A percentile compares a stretch with the other conserved stretches of the same genome.
Conservation (phyloP, 2,888 invertebrate genomes). For the Drosophila lacicola region DNA sequence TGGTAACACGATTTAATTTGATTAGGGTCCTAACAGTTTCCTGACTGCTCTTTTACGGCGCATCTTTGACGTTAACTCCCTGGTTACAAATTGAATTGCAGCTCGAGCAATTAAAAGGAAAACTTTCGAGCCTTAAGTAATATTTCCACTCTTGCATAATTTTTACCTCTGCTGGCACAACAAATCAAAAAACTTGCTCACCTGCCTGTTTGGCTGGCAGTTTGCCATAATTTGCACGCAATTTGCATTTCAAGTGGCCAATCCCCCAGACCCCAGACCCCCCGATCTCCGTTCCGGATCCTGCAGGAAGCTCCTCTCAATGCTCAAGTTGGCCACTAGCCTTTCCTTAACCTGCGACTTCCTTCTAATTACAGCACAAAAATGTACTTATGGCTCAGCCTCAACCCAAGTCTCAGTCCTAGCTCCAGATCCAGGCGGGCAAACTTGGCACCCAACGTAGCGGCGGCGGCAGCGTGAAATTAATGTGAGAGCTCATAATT, state of each 20-base stretch:
- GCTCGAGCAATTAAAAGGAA: slow-evolving; percentile 65
- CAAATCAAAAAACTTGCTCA: slow-evolving; percentile 62
- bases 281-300: slow-evolving; percentile 7
- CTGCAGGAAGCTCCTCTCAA: slow-evolving; percentile 17
- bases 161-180: slow-evolving; percentile 31
- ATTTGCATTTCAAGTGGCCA: slow-evolving; percentile 90
- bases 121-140: slow-evolving; percentile 60
- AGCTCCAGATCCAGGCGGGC: slow-evolving; percentile 25
- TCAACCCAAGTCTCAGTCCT: slow-evolving; percentile 17
- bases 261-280: slow-evolving; percentile 40
- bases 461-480: slow-evolving; percentile 61
- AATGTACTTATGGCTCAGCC: slow-evolving; percentile 61
- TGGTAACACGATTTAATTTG: not conserved
- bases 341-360: slow-evolving; percentile 45
- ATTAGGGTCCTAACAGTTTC: not conserved
- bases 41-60: not conserved
- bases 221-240: slow-evolving; percentile 86
- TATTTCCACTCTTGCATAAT: slow-evolving; percentile 56
- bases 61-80: slow-evolving; percentile 1
- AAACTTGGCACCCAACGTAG: slow-evolving; percentile 55
- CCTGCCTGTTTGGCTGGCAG: slow-evolving; percentile 68
- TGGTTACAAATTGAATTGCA: slow-evolving; percentile 64
- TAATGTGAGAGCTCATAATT: slow-evolving; percentile 77
- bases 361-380: slow-evolving; percentile 76
- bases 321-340: slow-evolving; percentile 65